phyloP scores from a whole-genome alignment of 2,113 vertebrate genomes.

The Diadophis punctatus region DNA sequence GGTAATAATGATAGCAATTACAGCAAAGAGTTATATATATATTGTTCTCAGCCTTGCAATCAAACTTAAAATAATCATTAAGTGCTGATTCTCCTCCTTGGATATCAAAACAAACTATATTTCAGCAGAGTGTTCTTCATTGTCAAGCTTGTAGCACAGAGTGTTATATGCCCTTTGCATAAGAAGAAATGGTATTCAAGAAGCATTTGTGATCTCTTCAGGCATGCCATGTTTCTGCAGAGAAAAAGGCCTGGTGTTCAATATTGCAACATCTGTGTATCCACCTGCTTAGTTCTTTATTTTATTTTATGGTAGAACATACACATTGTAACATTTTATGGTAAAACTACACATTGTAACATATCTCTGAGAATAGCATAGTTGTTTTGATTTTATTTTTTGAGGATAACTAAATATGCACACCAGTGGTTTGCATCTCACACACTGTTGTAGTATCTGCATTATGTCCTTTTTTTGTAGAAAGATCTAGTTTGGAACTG shows the following conservation, averaged over 20 bases:
- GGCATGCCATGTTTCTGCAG: not conserved
- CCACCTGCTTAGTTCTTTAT: not conserved
- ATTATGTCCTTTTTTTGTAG: not conserved
- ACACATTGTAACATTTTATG: not conserved
- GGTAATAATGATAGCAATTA: not conserved
- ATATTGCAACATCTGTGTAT: not conserved
- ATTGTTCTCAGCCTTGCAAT: not conserved
- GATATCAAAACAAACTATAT: not conserved
- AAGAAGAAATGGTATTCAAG: not conserved
- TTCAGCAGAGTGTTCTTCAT: not conserved
- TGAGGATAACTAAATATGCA: not conserved
- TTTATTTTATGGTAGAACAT: not conserved
- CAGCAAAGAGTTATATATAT: not conserved
- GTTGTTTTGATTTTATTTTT: not conserved
- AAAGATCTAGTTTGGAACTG: not conserved
- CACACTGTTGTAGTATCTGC: not conserved
- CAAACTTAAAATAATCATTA: not conserved
- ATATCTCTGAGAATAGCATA: not conserved
- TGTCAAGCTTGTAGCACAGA: not conserved
- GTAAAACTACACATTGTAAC: not conserved
- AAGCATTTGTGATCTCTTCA: not conserved
- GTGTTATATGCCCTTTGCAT: not conserved
- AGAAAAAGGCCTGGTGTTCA: not conserved
- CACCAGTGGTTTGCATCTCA: not conserved
- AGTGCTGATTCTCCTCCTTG: not conserved